Conservation (phyloP, 2,888 invertebrate species). For the Harmothoe impar region DNA sequence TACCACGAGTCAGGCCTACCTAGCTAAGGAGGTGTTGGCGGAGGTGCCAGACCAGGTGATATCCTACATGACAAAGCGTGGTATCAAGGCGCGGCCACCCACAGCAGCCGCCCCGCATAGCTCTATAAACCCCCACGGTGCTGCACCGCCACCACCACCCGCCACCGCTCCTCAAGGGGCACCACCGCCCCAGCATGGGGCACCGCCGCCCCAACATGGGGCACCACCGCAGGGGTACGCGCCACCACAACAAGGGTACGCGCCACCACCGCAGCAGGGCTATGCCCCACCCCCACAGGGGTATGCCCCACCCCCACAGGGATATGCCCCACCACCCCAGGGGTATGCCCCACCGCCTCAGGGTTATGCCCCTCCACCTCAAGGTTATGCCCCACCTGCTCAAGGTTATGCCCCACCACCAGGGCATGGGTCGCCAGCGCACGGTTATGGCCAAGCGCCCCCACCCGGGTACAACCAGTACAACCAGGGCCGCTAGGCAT, state of each 20-base stretch:
- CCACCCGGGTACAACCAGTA: too few relatives aligned
- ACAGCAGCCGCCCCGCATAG: conserved; percentile 18
- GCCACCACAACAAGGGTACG: not conserved
- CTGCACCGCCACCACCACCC: not conserved
- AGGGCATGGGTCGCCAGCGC: not conserved
- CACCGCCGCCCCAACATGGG: not conserved
- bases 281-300: conserved; percentile 20
- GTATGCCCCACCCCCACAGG: conserved; percentile 22
- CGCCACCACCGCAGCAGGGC: conserved; percentile 3
- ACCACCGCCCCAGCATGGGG: conserved; percentile 12
- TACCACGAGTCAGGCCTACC: conserved; percentile 74
- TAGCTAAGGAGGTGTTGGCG: conserved; percentile 85
- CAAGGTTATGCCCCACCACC: not conserved
- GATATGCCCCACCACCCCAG: conserved; percentile 27
- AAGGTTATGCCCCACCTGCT: not conserved
- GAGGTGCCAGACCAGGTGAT: conserved; percentile 84
- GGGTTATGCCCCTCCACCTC: not conserved
- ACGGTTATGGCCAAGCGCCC: not conserved
- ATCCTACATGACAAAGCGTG: conserved; percentile 84
- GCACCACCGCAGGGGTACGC: conserved; percentile 38
- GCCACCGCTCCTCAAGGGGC: not conserved
- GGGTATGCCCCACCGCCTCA: conserved; percentile 3
- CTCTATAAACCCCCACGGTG: not conserved
- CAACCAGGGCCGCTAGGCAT: too few relatives aligned
- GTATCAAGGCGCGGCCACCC: conserved; percentile 74